Base-by-base conservation (phyloP, 2,888 invertebrate species). In the Vanessa cardui region DNA sequence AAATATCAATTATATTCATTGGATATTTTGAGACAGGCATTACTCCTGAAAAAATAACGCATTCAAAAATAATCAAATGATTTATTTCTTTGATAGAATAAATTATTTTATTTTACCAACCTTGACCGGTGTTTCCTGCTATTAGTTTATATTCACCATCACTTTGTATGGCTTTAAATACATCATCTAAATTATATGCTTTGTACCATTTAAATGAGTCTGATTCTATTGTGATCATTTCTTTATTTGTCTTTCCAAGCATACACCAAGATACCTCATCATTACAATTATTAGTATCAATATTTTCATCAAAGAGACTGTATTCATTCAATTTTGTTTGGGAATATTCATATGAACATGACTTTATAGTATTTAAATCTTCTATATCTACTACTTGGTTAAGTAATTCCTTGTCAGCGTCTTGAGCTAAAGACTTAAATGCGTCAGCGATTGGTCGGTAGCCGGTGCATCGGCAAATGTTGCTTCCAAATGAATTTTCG, bases 381-480 rank as follows among this genome's bases (percentile, higher is more conserved):
- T 93, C 92, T 46, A 93, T 70, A 66, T 93, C 95, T 0, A 83
- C 78, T 52, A 95, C 86, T 76, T 91, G 91, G 15, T 94, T 85
- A 0, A 86, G 81, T 6, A 95, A 83, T 54, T 85, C 78, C 60
- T 93, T 87, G 9, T 94, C 90, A 6, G 94, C 94, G 76, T 96
- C 95, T 1, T 82, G 86, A 0, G 96, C 95, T 74, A 96, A 95
- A 1, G 95, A 94, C 83, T 97, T 97, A 84, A 97, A 96, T 9
- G 96, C 95, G 79, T 97, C 96, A 59, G 96, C 88, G 69, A 97
- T 97, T 1, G 96, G 94, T 5, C 96, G 91, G 79, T 96, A 97
- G 0, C 97, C 96, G 0, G 97, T 97, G 77, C 97, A 97, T 64
- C 97, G 93, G 74, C 97, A 97, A 49, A 96, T 95, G 74, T 96